phyloP scores from a whole-genome alignment of 2,888 invertebrate genomes.

The Stomorhina lunata region DNA sequence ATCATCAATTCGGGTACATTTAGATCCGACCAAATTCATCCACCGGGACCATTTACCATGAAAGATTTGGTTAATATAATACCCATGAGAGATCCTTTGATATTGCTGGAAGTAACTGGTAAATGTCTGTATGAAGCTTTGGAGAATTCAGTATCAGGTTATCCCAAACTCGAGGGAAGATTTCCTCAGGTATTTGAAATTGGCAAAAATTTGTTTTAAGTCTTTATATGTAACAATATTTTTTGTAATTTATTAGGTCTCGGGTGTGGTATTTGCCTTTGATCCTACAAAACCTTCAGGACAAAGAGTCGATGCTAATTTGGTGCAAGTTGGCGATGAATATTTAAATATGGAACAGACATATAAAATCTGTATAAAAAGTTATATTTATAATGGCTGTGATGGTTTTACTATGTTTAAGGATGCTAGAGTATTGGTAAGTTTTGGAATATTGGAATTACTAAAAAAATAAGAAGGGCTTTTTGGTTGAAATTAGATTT shows the following conservation, averaged over 20 bases:
- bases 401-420: conserved; percentile 92
- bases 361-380: conserved; percentile 90
- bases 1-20: conserved; percentile 88
- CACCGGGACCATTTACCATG: conserved; percentile 91
- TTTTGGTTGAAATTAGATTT: too few relatives aligned
- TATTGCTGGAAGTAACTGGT: conserved; percentile 88
- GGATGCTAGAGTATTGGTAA: conserved; percentile 86
- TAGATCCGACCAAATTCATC: conserved; percentile 82
- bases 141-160: conserved; percentile 92
- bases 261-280: conserved; percentile 89
- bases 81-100: conserved; percentile 91
- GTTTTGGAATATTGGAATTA: conserved; percentile 64
- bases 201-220: background rate
- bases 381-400: conserved; percentile 89
- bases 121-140: conserved; percentile 85
- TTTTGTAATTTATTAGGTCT: conserved; percentile 81
- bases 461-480: background rate
- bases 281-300: conserved; percentile 87
- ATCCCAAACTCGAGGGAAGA: conserved; percentile 92
- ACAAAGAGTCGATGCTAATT: conserved; percentile 84
- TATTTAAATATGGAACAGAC: conserved; percentile 86
- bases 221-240: background rate
- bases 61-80: conserved; percentile 90
- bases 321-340: conserved; percentile 92
- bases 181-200: conserved; percentile 86